phyloP scores from a whole-genome alignment of 2,797 vertebrate genomes.

The Adrianichthys oophorus region DNA sequence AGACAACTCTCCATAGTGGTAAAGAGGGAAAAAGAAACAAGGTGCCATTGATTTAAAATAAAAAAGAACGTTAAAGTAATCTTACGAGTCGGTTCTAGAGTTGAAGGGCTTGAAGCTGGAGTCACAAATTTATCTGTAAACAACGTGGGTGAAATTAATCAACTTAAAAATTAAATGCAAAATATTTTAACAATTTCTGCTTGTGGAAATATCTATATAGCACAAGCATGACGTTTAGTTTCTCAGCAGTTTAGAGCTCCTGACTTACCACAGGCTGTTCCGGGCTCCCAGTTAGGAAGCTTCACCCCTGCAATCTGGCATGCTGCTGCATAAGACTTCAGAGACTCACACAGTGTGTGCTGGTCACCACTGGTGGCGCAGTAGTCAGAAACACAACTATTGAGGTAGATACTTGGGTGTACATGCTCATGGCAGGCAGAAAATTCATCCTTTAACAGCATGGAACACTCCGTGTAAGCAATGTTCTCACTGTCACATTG shows the following conservation, averaged over 20 bases:
- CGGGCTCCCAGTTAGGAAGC: constrained; percentile 74
- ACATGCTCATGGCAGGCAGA: constrained; percentile 76
- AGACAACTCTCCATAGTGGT: too few species aligned
- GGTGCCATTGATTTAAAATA: too few species aligned
- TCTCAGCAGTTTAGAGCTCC: background rate
- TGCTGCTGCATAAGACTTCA: constrained; percentile 79
- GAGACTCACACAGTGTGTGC: constrained; percentile 72
- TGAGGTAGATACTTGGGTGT: constrained; percentile 75
- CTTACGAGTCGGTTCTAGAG: constrained; percentile 66
- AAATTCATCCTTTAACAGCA: constrained; percentile 68
- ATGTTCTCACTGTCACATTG: constrained; percentile 54
- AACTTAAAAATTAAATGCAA: too few species aligned
- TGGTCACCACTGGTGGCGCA: constrained; percentile 75
- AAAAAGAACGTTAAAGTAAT: background rate
- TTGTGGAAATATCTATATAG: too few species aligned
- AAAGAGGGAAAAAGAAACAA: too few species aligned
- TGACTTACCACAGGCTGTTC: constrained; percentile 79
- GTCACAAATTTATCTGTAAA: constrained; percentile 44
- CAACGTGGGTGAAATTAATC: constrained; percentile 20
- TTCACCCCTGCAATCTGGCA: constrained; percentile 76
- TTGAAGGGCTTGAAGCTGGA: constrained; percentile 39
- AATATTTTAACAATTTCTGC: too few species aligned
- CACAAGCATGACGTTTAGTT: background rate
- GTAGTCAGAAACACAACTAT: constrained; percentile 81
- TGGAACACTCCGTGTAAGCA: constrained; percentile 66